Evolutionary conservation across 2,113 vertebrate genomes (phyloP), one percentile per base, ranked within the genome.

Genomic region (Leptobrachium ailaonicum): DNA sequence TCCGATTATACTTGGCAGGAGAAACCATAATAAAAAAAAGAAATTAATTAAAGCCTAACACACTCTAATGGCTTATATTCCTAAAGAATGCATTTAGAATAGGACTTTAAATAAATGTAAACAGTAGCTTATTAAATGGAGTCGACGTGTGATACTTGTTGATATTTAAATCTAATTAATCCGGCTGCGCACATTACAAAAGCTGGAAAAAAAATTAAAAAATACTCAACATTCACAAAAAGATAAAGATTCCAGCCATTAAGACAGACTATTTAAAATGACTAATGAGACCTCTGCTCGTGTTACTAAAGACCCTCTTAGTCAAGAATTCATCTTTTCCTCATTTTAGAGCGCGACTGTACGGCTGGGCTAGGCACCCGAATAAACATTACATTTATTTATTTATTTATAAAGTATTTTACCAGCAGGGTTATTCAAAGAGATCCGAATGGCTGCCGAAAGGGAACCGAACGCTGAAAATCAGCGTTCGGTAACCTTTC

Each of bases 301-400:
- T 86, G 84, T 88, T 84, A 89, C 87, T 41, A 89, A 87, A 83
- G 83, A 87, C 80, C 79, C 84, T 83, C 76, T 85, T 83, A 87
- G 81, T 87, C 89, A 89, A 91, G 89, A 87, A 90, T 89, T 86
- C 84, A 74, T 88, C 13, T 83, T 87, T 89, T 84, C 83, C 90
- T 7, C 85, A 82, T 86, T 87, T 82, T 79, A 87, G 72, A 82
- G 83, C 75, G 88, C 85, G 77, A 80, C 87, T 60, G 72, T 75
- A 89, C 89, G 89, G 88, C 87, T 84, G 83, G 82, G 82, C 75
- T 71, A 2, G 79, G 62, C 32, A 82, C 20, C 20, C 20, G 20
- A 87, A 85, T 44, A 41, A 4, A 88, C 75, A 80, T 66, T 1
- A 1, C 83, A 86, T n/a, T 83, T 83, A 32, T 32, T 32, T 32